Evolutionary conservation across 2,797 vertebrate genomes (phyloP), one percentile per base, ranked within the genome.

Genomic region (Tokudaia muenninki): DNA sequence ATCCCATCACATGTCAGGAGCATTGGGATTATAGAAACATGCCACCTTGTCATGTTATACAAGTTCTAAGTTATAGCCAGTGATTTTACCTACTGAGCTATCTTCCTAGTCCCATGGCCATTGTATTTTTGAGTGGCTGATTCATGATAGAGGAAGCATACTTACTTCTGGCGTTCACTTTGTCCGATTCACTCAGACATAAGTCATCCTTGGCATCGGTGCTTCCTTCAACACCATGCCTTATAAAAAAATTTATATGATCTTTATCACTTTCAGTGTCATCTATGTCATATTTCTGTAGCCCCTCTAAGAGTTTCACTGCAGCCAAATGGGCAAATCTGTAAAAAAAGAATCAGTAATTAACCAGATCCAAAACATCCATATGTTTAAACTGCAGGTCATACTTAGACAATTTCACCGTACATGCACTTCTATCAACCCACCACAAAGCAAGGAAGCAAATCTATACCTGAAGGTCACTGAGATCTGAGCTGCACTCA

Each of bases 291-390:
- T 96, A 97, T 96, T 97, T 98, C 75, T 93, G 94, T 31, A 95
- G 79, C 24, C 97, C 97, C 24, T 94, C 97, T 80, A 99, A 59
- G 72, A 99, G 97, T 82, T 98, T 98, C 96, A 98, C 98, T 55
- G 98, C 98, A 77, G 98, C 98, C 96, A 98, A 81, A 0, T 98
- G 99, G 63, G 98, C 98, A 97, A 98, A 99, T 97, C 99, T 99
- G 95, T 89, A 92, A 65, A 82, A 81, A 96, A 95, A 89, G 41
- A 95, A 92, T 90, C 29, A 96, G 26, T 31, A 96, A 74, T 95
- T 90, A 96, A 89, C 8, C 70, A 63, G 34, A 81, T 84, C 1
- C n/a, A 50, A 72, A 87, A 72, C 17, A n/a, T 81, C 89, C 80
- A 92, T 77, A 81, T 77, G 84, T 14, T 72, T 34, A 77, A 96